phyloP scores from a whole-genome alignment of 2,797 vertebrate species.

The Bradypodion pumilum region DNA sequence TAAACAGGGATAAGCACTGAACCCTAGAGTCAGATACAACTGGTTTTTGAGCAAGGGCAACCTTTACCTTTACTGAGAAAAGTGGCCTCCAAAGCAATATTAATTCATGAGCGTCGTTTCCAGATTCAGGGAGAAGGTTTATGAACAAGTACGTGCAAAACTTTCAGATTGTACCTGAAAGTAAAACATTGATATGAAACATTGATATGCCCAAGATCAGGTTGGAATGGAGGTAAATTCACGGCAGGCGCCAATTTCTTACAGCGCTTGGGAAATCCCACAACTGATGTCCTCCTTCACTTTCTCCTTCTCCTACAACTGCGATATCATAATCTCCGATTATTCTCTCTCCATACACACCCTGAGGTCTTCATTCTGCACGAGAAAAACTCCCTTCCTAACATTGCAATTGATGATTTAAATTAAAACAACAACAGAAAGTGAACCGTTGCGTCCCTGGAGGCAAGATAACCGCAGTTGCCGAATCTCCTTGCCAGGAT shows the following conservation, averaged over 20 bases:
- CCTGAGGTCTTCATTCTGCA: not conserved
- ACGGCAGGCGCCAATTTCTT: not conserved
- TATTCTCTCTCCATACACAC: not conserved
- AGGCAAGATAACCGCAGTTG: not conserved
- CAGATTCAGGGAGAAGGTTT: too few relatives aligned
- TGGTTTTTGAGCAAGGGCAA: too few relatives aligned
- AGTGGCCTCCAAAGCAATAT: too few relatives aligned
- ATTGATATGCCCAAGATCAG: not conserved
- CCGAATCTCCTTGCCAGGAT: not conserved
- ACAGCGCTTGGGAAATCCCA: conserved; percentile 7
- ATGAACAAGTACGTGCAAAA: not conserved
- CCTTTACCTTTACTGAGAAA: too few relatives aligned
- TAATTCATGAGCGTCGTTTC: too few relatives aligned
- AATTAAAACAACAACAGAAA: too few relatives aligned
- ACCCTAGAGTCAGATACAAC: too few relatives aligned
- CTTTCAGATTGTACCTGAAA: not conserved
- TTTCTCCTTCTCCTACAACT: not conserved
- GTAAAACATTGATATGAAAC: too few relatives aligned
- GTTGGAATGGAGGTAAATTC: rapidly evolving
- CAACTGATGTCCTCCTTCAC: not conserved
- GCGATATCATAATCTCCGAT: not conserved
- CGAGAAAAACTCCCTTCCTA: conserved; percentile 13
- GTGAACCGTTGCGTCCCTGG: not conserved
- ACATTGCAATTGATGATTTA: not conserved
- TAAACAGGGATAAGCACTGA: too few relatives aligned